A percentile compares a stretch with the other conserved stretches of the same genome.
Conservation (phyloP, 2,113 vertebrate species). For the Aegotheles bennettii region DNA sequence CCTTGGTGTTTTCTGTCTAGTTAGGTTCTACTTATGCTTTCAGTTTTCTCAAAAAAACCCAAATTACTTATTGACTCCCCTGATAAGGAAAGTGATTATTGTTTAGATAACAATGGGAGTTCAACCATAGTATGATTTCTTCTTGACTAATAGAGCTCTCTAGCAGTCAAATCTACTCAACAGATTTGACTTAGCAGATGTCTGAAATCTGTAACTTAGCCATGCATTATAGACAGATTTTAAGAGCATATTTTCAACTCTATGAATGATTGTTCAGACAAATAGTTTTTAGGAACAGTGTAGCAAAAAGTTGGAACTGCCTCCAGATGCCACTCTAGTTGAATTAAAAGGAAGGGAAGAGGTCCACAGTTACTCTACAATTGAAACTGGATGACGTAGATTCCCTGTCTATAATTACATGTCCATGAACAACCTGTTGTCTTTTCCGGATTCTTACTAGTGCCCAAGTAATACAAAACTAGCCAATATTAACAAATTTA, state of each 20-base stretch:
- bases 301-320: neutral
- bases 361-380: neutral
- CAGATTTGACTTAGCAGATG: neutral
- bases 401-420: neutral
- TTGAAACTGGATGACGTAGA: neutral
- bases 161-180: neutral
- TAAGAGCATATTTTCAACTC: neutral
- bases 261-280: neutral
- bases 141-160: neutral
- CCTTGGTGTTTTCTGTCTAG: neutral
- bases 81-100: neutral
- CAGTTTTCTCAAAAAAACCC: neutral
- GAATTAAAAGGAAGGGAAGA: neutral
- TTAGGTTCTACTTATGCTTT: neutral
- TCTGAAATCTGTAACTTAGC: neutral
- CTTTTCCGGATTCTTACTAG: neutral
- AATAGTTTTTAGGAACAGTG: neutral
- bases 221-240: neutral
- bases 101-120: neutral
- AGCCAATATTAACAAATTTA: neutral
- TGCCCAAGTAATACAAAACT: neutral
- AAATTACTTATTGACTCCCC: neutral
- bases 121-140: neutral
- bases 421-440: neutral
- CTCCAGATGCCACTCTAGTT: neutral